phyloP scores from a whole-genome alignment of 2,888 invertebrate genomes.

The Chouioia cunea region DNA sequence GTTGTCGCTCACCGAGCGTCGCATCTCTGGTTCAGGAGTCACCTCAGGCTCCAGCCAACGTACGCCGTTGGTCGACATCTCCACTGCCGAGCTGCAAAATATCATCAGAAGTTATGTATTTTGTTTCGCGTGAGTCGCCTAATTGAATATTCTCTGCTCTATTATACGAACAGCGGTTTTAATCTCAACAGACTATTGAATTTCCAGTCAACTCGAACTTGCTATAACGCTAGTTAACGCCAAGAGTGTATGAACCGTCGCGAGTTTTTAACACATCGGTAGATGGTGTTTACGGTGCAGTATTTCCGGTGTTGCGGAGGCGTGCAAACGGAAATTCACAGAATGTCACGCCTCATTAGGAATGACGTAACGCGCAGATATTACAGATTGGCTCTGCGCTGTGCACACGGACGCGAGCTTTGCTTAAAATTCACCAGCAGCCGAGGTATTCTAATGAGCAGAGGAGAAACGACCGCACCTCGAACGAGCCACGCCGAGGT shows the following conservation, averaged over 20 bases:
- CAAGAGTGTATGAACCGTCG: constrained; percentile 11
- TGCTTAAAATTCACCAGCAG: constrained; percentile 23
- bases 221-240: too few relatives aligned
- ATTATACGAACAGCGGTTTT: too few relatives aligned
- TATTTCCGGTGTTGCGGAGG: constrained; percentile 17
- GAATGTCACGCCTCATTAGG: constrained; percentile 41
- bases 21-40: constrained; percentile 62
- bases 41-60: constrained; percentile 63
- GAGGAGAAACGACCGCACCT: constrained; percentile 22
- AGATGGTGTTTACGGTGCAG: constrained; percentile 18
- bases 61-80: constrained; percentile 58
- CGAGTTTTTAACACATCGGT: constrained; percentile 1
- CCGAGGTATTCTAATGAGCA: constrained; percentile 35
- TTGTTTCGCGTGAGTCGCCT: too few relatives aligned
- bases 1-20: constrained; percentile 65
- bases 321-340: constrained; percentile 39
- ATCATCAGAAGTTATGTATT: too few relatives aligned
- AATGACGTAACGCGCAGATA: constrained; percentile 37
- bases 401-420: background rate
- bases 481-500: too few relatives aligned
- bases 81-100: constrained; percentile 61
- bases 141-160: too few relatives aligned
- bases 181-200: too few relatives aligned
- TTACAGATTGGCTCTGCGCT: constrained; percentile 27
- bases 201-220: too few relatives aligned